Conservation (phyloP, 2,113 vertebrate species). For the Lonchura striata region DNA sequence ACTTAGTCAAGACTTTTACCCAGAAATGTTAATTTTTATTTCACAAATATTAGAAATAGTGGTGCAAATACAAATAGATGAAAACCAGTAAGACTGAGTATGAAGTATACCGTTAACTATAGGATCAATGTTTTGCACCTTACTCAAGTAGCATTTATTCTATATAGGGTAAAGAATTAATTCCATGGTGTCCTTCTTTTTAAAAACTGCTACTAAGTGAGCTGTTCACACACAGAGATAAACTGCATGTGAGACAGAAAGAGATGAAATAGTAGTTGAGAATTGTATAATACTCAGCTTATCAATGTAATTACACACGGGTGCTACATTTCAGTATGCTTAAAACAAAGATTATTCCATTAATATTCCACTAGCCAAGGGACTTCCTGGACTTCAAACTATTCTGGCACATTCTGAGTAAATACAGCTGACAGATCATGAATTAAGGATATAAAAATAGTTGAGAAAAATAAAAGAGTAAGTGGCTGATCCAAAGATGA, state of each 20-base stretch:
- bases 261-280: not conserved
- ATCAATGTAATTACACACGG: not conserved
- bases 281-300: not conserved
- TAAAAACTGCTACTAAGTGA: not conserved
- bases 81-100: not conserved
- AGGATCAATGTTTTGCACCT: not conserved
- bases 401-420: not conserved
- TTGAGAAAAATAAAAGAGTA: not conserved
- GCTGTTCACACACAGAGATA: not conserved
- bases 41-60: not conserved
- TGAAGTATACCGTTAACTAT: not conserved
- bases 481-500: not conserved
- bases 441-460: not conserved
- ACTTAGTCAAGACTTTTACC: not conserved
- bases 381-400: not conserved
- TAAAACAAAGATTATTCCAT: not conserved
- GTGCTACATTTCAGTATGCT: not conserved
- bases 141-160: not conserved
- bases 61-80: not conserved
- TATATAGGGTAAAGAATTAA: not conserved
- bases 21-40: not conserved
- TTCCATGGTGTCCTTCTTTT: not conserved
- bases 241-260: not conserved
- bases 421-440: not conserved
- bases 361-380: not conserved